These are phyloP conservation scores for Rhizoglyphus robini DNA, from an alignment of 1,140 invertebrate genomes.

Conservation along the genomic window DNA sequence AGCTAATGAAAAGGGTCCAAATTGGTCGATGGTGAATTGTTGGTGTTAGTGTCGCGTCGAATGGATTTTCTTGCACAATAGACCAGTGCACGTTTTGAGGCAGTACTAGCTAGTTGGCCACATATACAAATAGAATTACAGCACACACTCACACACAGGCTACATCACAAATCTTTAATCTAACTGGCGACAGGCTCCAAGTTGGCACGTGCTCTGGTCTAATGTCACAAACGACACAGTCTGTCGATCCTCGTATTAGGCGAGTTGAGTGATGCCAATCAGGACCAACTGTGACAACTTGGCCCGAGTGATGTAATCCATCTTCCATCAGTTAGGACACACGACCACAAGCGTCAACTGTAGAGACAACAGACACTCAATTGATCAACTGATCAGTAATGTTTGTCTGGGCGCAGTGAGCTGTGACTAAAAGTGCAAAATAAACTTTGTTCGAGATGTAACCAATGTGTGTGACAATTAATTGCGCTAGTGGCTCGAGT, in stretches of 20 bases:
- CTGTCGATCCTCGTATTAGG: neutral
- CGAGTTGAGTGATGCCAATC: slow-evolving; percentile 2
- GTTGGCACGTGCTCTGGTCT: too few species aligned
- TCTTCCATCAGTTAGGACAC: slow-evolving; percentile 10
- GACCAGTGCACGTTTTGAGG: neutral
- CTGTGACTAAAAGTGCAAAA: neutral
- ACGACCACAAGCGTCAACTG: neutral
- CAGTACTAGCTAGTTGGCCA: neutral
- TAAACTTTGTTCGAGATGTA: neutral
- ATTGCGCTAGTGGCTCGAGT: neutral
- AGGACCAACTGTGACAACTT: neutral
- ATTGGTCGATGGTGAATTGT: neutral
- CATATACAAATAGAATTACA: slow-evolving; percentile 8
- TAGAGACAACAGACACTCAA: neutral
- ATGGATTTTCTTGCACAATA: neutral
- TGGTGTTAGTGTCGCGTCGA: neutral
- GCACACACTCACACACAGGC: neutral
- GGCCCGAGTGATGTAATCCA: neutral
- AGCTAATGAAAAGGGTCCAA: neutral
- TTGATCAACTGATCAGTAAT: too few species aligned
- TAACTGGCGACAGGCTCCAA: neutral
- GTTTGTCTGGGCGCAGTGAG: too few species aligned
- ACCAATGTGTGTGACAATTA: neutral
- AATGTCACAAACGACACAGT: neutral
- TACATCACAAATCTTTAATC: neutral